phyloP scores from a whole-genome alignment of 1,140 invertebrate species.

The Drosophila punjabiensis region DNA sequence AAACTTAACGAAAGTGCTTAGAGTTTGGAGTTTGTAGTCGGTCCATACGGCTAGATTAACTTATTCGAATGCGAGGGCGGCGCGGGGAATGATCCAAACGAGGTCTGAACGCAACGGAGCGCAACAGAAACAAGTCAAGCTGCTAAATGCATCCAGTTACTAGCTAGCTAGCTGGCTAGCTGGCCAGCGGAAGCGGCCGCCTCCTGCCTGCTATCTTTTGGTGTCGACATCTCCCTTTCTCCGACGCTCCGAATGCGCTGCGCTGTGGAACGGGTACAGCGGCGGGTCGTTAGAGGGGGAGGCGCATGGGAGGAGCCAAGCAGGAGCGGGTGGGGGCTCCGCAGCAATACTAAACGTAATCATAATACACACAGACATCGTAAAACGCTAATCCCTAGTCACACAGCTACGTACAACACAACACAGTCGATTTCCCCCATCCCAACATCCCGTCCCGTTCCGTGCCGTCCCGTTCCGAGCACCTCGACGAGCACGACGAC shows the following conservation, averaged over 20 bases:
- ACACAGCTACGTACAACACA: conserved; percentile 47
- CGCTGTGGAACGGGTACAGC: not conserved
- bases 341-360: conserved; percentile 46
- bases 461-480: not conserved
- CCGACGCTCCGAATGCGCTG: conserved; percentile 5
- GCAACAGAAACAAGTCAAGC: conserved; percentile 40
- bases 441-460: conserved; percentile 3
- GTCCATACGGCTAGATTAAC: conserved; percentile 40
- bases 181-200: conserved; percentile 10
- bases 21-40: conserved; percentile 36
- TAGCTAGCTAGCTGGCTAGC: conserved; percentile 9
- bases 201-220: not conserved
- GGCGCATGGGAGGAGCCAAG: not conserved
- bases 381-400: conserved; percentile 42
- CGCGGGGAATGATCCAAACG: conserved; percentile 46
- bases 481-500: not conserved
- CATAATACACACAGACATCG: conserved; percentile 42
- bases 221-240: not conserved
- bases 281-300: too few relatives aligned
- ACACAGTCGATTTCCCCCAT: conserved; percentile 38
- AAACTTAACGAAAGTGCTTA: conserved; percentile 57
- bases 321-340: conserved; percentile 9
- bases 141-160: conserved; percentile 43
- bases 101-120: conserved; percentile 21
- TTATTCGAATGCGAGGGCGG: conserved; percentile 46